Evolutionary conservation across 2,113 vertebrate species (phyloP).

Genomic region (Silurus glanis): DNA sequence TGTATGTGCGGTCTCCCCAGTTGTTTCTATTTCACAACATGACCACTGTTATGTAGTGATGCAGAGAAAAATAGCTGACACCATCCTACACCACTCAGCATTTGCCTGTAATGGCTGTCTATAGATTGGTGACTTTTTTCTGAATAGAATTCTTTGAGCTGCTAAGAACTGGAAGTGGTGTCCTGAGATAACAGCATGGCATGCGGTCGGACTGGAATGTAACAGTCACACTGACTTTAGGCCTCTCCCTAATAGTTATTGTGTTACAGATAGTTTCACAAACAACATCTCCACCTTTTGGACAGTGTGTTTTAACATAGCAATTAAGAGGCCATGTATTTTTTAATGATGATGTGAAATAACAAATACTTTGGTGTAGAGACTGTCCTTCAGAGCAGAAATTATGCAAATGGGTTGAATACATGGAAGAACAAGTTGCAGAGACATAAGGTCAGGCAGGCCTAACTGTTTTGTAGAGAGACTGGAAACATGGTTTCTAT

Average conservation of each 20-base stretch:
- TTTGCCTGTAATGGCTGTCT: neutral
- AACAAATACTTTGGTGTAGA: constrained; percentile 22
- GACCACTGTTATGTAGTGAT: neutral
- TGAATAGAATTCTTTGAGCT: constrained; percentile 11
- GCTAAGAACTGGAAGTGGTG: neutral
- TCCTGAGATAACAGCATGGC: constrained; percentile 21
- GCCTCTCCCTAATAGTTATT: constrained; percentile 17
- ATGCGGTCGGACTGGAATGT: constrained; percentile 65
- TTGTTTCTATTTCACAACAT: neutral
- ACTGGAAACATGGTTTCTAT: neutral
- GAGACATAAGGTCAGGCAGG: neutral
- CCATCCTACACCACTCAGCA: neutral
- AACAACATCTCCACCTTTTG: neutral
- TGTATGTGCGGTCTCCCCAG: neutral
- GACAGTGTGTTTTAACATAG: neutral
- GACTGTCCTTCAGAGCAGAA: neutral
- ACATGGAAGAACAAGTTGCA: neutral
- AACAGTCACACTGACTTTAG: neutral
- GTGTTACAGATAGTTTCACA: constrained; percentile 20
- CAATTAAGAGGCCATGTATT: constrained; percentile 19
- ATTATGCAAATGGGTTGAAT: constrained; percentile 18
- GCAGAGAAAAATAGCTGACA: neutral
- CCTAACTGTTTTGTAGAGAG: neutral
- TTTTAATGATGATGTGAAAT: neutral
- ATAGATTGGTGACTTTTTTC: neutral